phyloP scores from a whole-genome alignment of 2,113 vertebrate genomes.

The Cebus imitator region DNA sequence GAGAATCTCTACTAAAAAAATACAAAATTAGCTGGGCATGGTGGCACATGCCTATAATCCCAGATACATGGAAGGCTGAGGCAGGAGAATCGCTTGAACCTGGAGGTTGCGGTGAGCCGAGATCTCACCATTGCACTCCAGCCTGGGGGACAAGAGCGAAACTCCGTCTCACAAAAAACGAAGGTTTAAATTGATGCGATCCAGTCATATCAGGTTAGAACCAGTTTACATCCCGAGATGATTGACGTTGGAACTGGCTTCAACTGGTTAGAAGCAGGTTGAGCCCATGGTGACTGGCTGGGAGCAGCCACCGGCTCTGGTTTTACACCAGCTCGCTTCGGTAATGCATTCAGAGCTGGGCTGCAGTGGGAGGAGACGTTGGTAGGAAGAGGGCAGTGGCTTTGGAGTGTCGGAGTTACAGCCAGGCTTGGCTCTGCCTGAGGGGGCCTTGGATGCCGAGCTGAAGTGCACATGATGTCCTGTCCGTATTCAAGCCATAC shows the following conservation, averaged over 20 bases:
- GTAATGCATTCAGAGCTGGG: background rate
- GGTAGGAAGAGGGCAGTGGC: background rate
- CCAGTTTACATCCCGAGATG: background rate
- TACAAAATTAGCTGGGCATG: no score
- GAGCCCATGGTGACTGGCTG: background rate
- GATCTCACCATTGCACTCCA: no score
- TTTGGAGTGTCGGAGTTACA: background rate
- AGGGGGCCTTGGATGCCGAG: background rate
- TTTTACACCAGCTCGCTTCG: background rate
- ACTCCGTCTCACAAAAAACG: background rate
- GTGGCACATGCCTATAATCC: no score
- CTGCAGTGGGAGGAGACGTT: accelerated
- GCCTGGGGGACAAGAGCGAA: no score
- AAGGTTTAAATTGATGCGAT: background rate
- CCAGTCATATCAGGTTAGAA: background rate
- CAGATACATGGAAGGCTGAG: no score
- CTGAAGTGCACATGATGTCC: background rate
- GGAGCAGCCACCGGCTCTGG: background rate
- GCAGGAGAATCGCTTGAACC: no score
- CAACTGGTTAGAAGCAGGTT: background rate
- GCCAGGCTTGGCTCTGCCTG: background rate
- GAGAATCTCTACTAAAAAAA: no score
- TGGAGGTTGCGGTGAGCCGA: no score
- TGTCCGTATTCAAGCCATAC: accelerated
- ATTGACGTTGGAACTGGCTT: background rate